These are phyloP conservation scores for Oedothorax gibbosus DNA, from an alignment of 1,140 invertebrate species.

Conservation along the genomic window DNA sequence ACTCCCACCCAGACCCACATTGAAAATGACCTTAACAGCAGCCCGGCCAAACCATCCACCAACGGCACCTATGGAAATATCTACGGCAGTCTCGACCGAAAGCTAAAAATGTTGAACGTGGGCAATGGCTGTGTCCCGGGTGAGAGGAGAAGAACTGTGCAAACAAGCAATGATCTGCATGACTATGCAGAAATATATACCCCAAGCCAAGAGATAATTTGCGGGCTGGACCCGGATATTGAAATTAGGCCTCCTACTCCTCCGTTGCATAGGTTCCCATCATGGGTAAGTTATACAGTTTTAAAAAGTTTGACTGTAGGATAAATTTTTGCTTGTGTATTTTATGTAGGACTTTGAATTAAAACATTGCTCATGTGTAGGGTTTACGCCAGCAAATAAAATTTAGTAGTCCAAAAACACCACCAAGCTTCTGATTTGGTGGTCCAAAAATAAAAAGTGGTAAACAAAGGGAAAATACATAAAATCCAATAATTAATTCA, in stretches of 20 bases:
- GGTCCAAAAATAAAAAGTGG: no score
- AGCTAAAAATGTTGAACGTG: slow-evolving; percentile 62
- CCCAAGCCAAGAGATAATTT: slow-evolving; percentile 80
- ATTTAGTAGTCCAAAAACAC: no score
- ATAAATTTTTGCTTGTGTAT: no score
- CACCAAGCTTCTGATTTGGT: no score
- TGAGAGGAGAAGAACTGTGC: slow-evolving; percentile 51
- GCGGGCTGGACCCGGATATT: slow-evolving; percentile 69
- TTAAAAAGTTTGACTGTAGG: no score
- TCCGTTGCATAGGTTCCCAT: slow-evolving; percentile 77
- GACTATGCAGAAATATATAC: slow-evolving; percentile 95
- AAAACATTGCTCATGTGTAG: no score
- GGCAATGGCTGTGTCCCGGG: slow-evolving; percentile 55
- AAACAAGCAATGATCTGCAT: slow-evolving; percentile 76
- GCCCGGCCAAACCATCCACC: slow-evolving; percentile 1
- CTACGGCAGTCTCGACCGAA: slow-evolving; percentile 63
- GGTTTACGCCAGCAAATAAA: no score
- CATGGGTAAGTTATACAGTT: slow-evolving; percentile 65
- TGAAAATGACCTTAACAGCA: slow-evolving; percentile 53
- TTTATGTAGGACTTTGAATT: no score
- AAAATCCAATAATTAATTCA: no score
- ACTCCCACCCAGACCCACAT: slow-evolving; percentile 45
- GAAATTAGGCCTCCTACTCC: slow-evolving; percentile 78
- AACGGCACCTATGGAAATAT: slow-evolving; percentile 40
- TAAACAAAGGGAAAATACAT: no score